Evolutionary conservation across 2,888 invertebrate species (phyloP).

Genomic region (Nematopogon swammerdamellus): DNA sequence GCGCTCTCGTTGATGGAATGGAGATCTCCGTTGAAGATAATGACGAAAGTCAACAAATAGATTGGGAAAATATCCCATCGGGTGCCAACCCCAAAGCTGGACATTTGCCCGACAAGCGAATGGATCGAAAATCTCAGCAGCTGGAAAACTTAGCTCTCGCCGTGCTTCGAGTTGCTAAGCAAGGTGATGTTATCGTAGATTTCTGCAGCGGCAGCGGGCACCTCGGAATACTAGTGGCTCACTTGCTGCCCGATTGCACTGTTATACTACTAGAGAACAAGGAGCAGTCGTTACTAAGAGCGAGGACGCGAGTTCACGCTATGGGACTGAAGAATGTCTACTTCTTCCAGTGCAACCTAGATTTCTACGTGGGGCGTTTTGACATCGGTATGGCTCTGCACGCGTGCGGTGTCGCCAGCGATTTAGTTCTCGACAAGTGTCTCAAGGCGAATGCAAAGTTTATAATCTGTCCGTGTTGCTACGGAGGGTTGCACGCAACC

Average conservation of each 20-base stretch:
- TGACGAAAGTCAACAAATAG: conserved; percentile 27
- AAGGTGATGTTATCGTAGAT: conserved; percentile 77
- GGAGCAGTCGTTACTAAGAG: conserved; percentile 76
- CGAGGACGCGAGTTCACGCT: conserved; percentile 63
- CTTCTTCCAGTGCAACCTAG: conserved; percentile 86
- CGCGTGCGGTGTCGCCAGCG: conserved; percentile 94
- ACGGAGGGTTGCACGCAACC: conserved; percentile 82
- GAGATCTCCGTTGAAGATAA: conserved; percentile 32
- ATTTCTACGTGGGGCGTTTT: conserved; percentile 80
- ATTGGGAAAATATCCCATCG: conserved; percentile 71
- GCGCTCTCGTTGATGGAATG: conserved; percentile 33
- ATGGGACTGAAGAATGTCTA: conserved; percentile 70
- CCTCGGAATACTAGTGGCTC: conserved; percentile 81
- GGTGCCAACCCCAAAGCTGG: conserved; percentile 77
- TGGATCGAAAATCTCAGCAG: conserved; percentile 79
- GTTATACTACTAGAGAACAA: conserved; percentile 90
- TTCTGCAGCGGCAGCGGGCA: conserved; percentile 96
- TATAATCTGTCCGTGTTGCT: conserved; percentile 92
- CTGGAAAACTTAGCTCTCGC: conserved; percentile 80
- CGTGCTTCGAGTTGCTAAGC: conserved; percentile 65
- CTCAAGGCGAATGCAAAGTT: conserved; percentile 73
- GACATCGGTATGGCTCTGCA: conserved; percentile 87
- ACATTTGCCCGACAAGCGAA: conserved; percentile 70
- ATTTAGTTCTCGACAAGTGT: conserved; percentile 86
- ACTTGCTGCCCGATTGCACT: conserved; percentile 72